Evolutionary conservation across 2,888 invertebrate species (phyloP), one percentile per base, ranked within the genome.

Genomic region (Mamestra brassicae): DNA sequence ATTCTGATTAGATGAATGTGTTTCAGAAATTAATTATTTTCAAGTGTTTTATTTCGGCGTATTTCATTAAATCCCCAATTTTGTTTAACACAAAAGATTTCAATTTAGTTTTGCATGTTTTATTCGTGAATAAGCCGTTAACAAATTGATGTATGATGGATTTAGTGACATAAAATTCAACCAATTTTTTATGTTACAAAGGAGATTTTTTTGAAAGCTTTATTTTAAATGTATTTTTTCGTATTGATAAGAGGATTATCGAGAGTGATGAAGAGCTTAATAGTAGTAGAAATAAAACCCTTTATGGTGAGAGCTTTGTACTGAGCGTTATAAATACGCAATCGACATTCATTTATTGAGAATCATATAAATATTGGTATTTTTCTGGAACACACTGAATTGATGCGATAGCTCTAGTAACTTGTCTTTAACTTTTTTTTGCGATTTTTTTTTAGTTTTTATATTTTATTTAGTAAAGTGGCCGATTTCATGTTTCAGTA

Each of bases 111-210:
- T 60, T 38, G n/a, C 17, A 55, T 60, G 52, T 57, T 66, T 62
- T 26, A 38, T n/a, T 10, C 2, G n/a, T 15, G 45, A 15, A 17
- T 55, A 58, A 50, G 66, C 36, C n/a, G 45, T 70, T 47, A 57
- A 11, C 13, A 60, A 72, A 76, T 67, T 70, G 69, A 58, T 62
- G 54, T 62, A 55, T 55, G 34, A 50, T 81, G 65, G 36, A 64
- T 63, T 63, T 36, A 26, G 52, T 76, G 6, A 60, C 34, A 57
- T 11, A 15, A 67, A 52, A 62, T 45, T 6, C 38, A n/a, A 34
- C n/a, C 15, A 10, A 7, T 67, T 64, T 64, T 73, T 42, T 57
- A 54, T 50, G 47, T 26, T 45, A 38, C 26, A 70, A 58, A 67
- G 15, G 2, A 8, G n/a, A 38, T 64, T 68, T n/a, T 17, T 67